Evolutionary conservation across 2,113 vertebrate genomes (phyloP), one percentile per base, ranked within the genome.

Genomic region (Myotis davidii): DNA sequence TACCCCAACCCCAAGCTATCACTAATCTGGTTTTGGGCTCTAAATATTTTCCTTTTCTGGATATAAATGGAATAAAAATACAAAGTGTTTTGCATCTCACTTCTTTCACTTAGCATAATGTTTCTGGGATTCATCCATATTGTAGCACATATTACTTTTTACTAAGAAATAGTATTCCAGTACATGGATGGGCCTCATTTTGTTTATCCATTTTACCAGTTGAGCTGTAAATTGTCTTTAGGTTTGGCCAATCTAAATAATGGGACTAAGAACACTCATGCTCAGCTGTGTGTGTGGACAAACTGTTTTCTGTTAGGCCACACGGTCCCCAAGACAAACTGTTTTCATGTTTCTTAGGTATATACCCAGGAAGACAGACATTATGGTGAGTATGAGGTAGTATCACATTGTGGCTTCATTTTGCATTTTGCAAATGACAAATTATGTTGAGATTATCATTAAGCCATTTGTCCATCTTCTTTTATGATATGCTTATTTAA

Each of bases 371-470:
- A 83, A 93, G 67, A 69, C 0, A 81, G 72, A 34, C 9, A 45
- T 12, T 54, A 52, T 9, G 70, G 39, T 72, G 34, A 9, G n/a
- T 52, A 74, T 42, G 16, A 48, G 61, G 42, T 42, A 27, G 27
- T 61, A 79, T 74, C 20, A 74, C 21, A 34, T 32, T 83, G 25
- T 77, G 25, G 21, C 39, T 86, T 89, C 85, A 92, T 39, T 74
- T 86, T 90, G 34, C 9, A 54, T 86, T 94, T 95, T 54, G 23
- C 54, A 42, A 94, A 50, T 92, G 52, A 86, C 20, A 79, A 64
- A 88, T 16, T 4, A 56, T 79, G 27, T 59, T 92, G n/a, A 70
- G 37, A 65, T 61, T 69, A 65, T 76, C 21, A 82, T 27, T 52
- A 27, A 91, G 45, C 17, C n/a, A 85, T n/a, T 42, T 25, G 20